Base-by-base conservation (phyloP, 1,140 invertebrate genomes). In the Eurosta solidaginis region DNA sequence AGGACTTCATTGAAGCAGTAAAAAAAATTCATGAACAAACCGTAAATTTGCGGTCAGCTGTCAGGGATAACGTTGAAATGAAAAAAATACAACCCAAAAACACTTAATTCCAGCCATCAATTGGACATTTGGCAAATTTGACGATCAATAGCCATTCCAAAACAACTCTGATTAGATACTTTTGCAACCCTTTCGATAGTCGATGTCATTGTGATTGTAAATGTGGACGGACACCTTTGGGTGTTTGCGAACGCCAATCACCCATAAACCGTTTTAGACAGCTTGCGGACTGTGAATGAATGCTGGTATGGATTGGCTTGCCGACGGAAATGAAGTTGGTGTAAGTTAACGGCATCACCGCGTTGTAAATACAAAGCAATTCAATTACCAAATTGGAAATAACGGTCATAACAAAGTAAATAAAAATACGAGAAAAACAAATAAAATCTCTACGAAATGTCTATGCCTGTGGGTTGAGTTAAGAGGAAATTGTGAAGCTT, bases 111-210 rank as follows among this genome's bases (percentile, higher is more conserved):
- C 59, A 40, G 22, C 17, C 59, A 68, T 68, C 59, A 68, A 40
- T 68, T 68, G 59, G 59, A 40, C 59, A 68, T 68, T 68, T 68
- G 59, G 59, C 59, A 68, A 68, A 68, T 68, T 68, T 68, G 59
- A 68, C 59, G 59, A 68, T 68, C 59, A 68, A 68, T 68, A 68
- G 33, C 33, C 59, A 68, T 68, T 40, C 33, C 59, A 12, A 68
- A 29, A 68, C 59, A 68, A 68, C 59, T 40, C 27, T 68, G 59
- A 68, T 68, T 68, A 68, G 59, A 40, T 40, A 33, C 59, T 42
- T 68, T 68, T 68, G 17, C 5, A 68, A 68, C 59, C 59, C 59
- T 68, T 68, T 68, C 33, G 33, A 7, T 20, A 1, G 3, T 6
- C n/a, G 1, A 12, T 25, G 14, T 40, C 36, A 68, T 40, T 40